Evolutionary conservation across 2,113 vertebrate species (phyloP).

Genomic region (Pollimyrus isidori): DNA sequence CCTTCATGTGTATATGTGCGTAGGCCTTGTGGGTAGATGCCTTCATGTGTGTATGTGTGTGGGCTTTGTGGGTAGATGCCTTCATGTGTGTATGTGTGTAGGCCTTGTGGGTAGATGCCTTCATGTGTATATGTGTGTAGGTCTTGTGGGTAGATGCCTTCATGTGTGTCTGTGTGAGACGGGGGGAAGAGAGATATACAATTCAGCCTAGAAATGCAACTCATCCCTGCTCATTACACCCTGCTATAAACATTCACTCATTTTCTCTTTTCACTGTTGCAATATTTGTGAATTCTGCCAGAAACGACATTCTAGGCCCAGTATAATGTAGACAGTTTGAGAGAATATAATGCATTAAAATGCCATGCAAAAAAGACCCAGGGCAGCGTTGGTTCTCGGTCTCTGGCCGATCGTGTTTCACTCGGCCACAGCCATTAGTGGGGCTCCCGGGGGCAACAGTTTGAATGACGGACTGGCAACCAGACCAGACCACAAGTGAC

Average conservation of each 20-base stretch:
- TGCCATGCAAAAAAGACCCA: background rate
- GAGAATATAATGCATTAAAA: background rate
- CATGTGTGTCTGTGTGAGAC: background rate
- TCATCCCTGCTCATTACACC: background rate
- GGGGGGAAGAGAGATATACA: background rate
- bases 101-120: too few species aligned
- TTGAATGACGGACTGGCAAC: constrained; percentile 8
- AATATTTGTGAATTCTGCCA: constrained; percentile 1
- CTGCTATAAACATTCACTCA: background rate
- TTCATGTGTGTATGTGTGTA: background rate
- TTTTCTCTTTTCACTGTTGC: background rate
- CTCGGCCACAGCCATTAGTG: background rate
- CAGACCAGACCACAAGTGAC: constrained; percentile 9
- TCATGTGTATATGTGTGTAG: background rate
- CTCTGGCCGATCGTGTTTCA: background rate
- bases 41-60: too few species aligned
- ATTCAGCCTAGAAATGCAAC: background rate
- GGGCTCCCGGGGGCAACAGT: background rate
- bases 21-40: too few species aligned
- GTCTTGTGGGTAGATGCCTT: background rate
- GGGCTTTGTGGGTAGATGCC: too few species aligned
- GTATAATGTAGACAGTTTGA: background rate
- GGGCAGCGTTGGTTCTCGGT: background rate
- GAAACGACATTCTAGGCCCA: background rate
- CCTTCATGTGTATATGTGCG: too few species aligned